Base-by-base conservation (phyloP, 2,888 invertebrate genomes). In the Siphlonurus alternatus region DNA sequence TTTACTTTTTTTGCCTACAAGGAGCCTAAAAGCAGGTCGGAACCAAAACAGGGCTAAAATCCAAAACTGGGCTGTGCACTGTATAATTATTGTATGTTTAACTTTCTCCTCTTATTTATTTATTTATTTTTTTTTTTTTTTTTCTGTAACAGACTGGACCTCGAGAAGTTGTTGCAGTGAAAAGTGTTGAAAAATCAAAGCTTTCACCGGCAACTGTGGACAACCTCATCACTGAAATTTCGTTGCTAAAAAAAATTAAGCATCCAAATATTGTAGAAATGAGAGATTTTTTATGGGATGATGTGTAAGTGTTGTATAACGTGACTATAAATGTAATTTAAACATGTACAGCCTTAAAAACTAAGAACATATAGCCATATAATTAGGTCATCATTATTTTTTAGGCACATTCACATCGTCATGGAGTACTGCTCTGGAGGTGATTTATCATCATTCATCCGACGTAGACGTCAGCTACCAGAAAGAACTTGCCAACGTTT, bases 351-450 rank as follows among this genome's bases (percentile, higher is more conserved):
- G n/a, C n/a, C n/a, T n/a, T n/a, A n/a, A n/a, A n/a, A n/a, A n/a
- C n/a, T n/a, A n/a, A n/a, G n/a, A n/a, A n/a, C n/a, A n/a, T n/a
- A n/a, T n/a, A 51, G n/a, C 10, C 15, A 61, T 53, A n/a, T n/a
- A 19, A 2, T 20, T 23, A 18, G 18, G 25, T 56, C 2, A 2
- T 38, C 56, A 7, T 24, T 62, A 22, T 59, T 53, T 25, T 63
- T 65, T 74, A 86, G 86, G 69, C 85, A 86, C 70, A 89, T 93
- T 67, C 93, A 90, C 71, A 86, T 93, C 18, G 87, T 92, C 63
- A 85, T 89, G 83, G 93, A 93, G 71, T 91, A 84, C 70, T 93
- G 93, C 72, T 84, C 87, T 70, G 89, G 88, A 0, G 92, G 93
- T 0, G 91, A 91, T 72, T 76, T 94, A 7, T 88, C 89, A 0